phyloP scores from a whole-genome alignment of 2,113 vertebrate species.

The Nymphicus hollandicus region DNA sequence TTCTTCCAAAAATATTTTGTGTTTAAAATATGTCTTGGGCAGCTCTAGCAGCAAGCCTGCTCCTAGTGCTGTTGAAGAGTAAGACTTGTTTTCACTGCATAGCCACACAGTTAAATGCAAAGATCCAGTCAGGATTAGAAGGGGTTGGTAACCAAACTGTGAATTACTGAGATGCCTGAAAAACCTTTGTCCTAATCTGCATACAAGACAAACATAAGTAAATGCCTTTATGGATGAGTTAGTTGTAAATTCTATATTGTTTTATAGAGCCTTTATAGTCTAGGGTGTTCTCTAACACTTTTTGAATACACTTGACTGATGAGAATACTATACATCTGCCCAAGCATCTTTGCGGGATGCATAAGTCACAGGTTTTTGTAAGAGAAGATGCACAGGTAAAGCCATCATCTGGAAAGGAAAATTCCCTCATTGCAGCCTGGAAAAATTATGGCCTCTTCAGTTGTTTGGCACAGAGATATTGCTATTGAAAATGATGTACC shows the following conservation, averaged over 20 bases:
- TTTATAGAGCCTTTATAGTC: neutral
- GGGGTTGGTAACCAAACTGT: neutral
- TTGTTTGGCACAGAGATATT: neutral
- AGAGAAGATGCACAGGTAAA: neutral
- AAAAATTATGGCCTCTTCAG: neutral
- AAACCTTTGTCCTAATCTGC: neutral
- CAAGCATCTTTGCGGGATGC: neutral
- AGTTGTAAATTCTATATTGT: neutral
- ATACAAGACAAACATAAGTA: neutral
- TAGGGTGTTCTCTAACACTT: neutral
- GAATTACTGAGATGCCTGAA: neutral
- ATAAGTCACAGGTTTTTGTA: rapidly evolving
- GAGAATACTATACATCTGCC: neutral
- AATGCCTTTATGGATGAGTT: neutral
- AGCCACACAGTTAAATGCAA: neutral
- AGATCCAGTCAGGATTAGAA: neutral
- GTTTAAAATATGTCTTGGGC: neutral
- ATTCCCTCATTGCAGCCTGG: neutral
- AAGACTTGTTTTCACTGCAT: neutral
- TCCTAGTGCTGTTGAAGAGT: neutral
- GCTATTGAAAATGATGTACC: neutral
- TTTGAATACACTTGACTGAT: neutral
- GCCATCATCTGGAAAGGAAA: neutral
- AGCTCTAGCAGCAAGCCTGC: neutral
- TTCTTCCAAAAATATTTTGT: neutral